A percentile compares a stretch with the other conserved stretches of the same genome.
phyloP scores from a whole-genome alignment of 2,797 vertebrate genomes.

The Natrix natrix region DNA sequence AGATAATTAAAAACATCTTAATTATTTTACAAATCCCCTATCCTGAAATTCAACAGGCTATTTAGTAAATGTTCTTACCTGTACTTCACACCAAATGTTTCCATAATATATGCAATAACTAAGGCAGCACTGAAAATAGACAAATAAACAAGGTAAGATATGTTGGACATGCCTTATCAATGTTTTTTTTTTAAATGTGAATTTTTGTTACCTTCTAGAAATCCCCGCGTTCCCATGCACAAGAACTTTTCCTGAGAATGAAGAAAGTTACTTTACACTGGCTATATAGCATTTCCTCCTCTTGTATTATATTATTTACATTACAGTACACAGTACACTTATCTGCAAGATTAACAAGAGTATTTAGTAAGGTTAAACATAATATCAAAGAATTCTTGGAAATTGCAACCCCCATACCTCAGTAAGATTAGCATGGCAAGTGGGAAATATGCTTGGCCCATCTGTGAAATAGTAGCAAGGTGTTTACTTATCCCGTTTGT shows the following conservation, averaged over 20 bases:
- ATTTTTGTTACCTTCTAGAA: slow-evolving; percentile 87
- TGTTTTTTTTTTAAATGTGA: not conserved
- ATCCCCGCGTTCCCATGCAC: slow-evolving; percentile 98
- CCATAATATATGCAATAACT: slow-evolving; percentile 99
- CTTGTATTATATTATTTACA: not conserved
- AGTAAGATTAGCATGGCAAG: not conserved
- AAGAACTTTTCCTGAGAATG: slow-evolving; percentile 89
- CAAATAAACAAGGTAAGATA: not conserved
- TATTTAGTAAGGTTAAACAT: not conserved
- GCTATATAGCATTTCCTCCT: not conserved
- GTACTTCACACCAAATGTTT: slow-evolving; percentile 99
- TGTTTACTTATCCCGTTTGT: not conserved
- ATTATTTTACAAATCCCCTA: not conserved
- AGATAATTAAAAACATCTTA: not conserved
- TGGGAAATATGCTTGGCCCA: not conserved
- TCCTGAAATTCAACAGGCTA: not conserved
- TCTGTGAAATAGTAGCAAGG: not conserved
- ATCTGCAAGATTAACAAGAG: not conserved
- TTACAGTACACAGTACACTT: not conserved
- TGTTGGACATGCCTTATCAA: slow-evolving; percentile 12
- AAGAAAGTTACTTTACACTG: not conserved
- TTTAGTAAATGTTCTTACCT: slow-evolving; percentile 74
- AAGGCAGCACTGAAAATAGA: slow-evolving; percentile 80
- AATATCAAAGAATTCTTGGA: not conserved
- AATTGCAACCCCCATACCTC: not conserved